Base-by-base conservation (phyloP, 2,797 vertebrate species). In the Anas georgica region DNA sequence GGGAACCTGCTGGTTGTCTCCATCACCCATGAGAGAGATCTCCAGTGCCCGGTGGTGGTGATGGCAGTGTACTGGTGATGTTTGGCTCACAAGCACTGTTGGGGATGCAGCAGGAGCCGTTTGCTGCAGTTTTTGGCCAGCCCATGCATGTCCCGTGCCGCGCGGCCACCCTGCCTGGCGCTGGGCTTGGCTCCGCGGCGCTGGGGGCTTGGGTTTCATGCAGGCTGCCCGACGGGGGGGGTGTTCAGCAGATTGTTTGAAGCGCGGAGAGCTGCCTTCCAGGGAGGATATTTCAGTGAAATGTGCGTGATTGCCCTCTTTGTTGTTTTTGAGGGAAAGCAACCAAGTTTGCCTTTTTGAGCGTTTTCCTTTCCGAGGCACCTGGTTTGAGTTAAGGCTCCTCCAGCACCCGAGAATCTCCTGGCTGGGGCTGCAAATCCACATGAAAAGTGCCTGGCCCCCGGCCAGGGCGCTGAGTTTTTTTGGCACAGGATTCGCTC, bases 361-460 rank as follows among this genome's bases (percentile, higher is more conserved):
- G 85, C 92, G 80, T 93, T 96, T 94, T 94, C 80, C 63, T 95
- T 97, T 93, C 81, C 88, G 77, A 96, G 95, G 88, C 96, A 97
- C 97, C 97, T 97, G 97, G 97, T 97, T 97, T 97, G 94, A 96
- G 96, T 97, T 98, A 97, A 94, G 69, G 81, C 88, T 95, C 83
- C 91, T 97, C 96, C 93, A 97, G 96, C 95, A 93, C 94, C 95
- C 91, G 85, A 96, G 95, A 97, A 94, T 97, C 94, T 97, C 96
- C 97, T 97, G 97, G 95, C 80, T 0, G 93, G 83, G 94, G 69
- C 91, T 96, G 77, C 87, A 92, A 97, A 97, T 95, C 95, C 97
- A 96, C 95, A 97, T 96, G 96, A 97, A 95, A 97, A 95, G 86
- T 94, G 83, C 87, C 95, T 96, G 96, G 97, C 82, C 64, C 23